Base-by-base conservation (phyloP, 2,113 vertebrate species). In the Gallinago jamesoni region DNA sequence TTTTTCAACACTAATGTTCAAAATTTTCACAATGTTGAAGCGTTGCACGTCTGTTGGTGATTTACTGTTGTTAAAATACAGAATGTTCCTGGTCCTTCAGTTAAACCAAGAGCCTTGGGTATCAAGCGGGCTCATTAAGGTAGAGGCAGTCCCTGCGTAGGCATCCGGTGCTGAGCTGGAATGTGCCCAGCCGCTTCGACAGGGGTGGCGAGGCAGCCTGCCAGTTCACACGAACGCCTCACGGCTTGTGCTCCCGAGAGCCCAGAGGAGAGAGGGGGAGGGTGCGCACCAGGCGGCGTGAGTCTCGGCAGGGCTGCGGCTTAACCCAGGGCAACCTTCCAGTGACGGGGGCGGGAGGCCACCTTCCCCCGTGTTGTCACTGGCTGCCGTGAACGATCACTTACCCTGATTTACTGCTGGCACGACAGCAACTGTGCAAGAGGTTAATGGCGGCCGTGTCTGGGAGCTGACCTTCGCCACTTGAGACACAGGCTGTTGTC, bases 171-270 rank as follows among this genome's bases (percentile, higher is more conserved):
- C 60, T 96, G 59, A 70, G 80, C 41, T 92, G 47, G 30, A 47
- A 80, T 90, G 88, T 93, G 80, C 80, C 68, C 75, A 89, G 48
- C 48, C 15, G 1, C 88, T 93, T 93, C 84, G 92, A 92, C 81
- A 78, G 39, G 68, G 31, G 48, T 70, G 64, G 53, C 39, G 27
- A 23, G 84, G 85, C 86, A 94, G 60, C 27, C 31, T 68, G 73
- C 87, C 90, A 88, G 0, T 75, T 79, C 85, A 70, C 57, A 67
- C 31, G 63, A 75, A 84, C 64, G 43, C 35, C 77, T 89, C 50
- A 8, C 0, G 0, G 14, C 6, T 75, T 93, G 90, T 83, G 66
- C 86, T 92, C 81, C 72, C 47, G 52, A 37, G 25, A 81, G 21
- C 1, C 1, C 10, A 62, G 45, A 77, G 28, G 83, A 87, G 56